Percentiles rank a stretch among this genome's conserved stretches.
Conservation (phyloP, 2,113 vertebrate species). For the Aptenodytes patagonicus region DNA sequence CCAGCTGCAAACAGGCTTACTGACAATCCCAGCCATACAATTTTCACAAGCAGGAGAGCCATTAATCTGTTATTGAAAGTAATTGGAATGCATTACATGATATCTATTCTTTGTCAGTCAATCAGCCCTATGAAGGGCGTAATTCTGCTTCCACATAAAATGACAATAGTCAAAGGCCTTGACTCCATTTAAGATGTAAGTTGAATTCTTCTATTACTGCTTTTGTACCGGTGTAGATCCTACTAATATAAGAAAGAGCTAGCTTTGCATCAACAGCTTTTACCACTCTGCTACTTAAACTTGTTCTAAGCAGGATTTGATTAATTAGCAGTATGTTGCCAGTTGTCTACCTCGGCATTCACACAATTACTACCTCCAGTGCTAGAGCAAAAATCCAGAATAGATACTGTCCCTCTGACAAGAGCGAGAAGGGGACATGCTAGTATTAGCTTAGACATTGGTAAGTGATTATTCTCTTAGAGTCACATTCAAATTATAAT, state of each 20-base stretch:
- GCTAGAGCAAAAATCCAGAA: not conserved
- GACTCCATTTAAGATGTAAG: not conserved
- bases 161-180: not conserved
- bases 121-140: not conserved
- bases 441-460: not conserved
- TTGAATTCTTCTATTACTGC: not conserved
- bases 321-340: not conserved
- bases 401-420: not conserved
- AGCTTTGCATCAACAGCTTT: not conserved
- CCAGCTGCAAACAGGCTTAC: constrained; percentile 51
- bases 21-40: constrained; percentile 13
- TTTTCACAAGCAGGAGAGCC: not conserved
- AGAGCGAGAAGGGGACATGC: not conserved
- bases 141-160: not conserved
- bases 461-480: not conserved
- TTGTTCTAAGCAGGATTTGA: not conserved
- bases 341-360: not conserved
- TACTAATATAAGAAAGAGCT: not conserved
- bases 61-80: constrained; percentile 33
- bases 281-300: not conserved
- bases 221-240: not conserved
- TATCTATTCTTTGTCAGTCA: not conserved
- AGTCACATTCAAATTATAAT: not conserved
- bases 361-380: not conserved
- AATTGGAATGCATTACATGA: not conserved